Evolutionary conservation across 2,888 invertebrate species (phyloP).

Genomic region (Drosophila kuntzei): DNA sequence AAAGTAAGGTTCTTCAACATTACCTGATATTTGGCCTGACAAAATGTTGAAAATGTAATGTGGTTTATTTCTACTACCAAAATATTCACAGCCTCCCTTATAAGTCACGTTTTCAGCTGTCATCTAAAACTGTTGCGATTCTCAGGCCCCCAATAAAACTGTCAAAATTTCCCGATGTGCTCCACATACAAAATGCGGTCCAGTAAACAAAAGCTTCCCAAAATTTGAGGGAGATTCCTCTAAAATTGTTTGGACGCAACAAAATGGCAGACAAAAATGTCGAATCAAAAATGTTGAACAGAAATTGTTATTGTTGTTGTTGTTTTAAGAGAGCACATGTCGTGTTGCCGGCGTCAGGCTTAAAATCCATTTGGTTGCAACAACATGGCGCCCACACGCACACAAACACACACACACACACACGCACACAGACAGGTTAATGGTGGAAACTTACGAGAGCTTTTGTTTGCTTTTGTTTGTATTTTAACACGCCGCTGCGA

Average conservation of each 20-base stretch:
- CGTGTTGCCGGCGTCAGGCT: slow-evolving; percentile 29
- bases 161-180: neutral
- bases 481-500: slow-evolving; percentile 50
- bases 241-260: neutral
- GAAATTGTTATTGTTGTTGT: neutral
- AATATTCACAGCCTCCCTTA: neutral
- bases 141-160: slow-evolving; percentile 3
- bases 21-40: neutral
- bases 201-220: neutral
- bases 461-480: slow-evolving; percentile 57
- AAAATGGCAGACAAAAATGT: slow-evolving; percentile 8
- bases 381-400: slow-evolving; percentile 57
- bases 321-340: slow-evolving; percentile 26
- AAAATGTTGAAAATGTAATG: neutral
- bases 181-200: slow-evolving; percentile 3
- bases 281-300: slow-evolving; percentile 2
- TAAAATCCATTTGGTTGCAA: slow-evolving; percentile 48
- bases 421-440: slow-evolving; percentile 40
- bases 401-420: neutral
- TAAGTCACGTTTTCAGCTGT: neutral
- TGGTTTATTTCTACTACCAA: too few species aligned
- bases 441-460: slow-evolving; percentile 67
- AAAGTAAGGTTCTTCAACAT: too few species aligned
- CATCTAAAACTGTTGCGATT: slow-evolving; percentile 10
- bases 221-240: neutral